Evolutionary conservation across 2,113 vertebrate species (phyloP).

Genomic region (cattle (Bos taurus)): DNA sequence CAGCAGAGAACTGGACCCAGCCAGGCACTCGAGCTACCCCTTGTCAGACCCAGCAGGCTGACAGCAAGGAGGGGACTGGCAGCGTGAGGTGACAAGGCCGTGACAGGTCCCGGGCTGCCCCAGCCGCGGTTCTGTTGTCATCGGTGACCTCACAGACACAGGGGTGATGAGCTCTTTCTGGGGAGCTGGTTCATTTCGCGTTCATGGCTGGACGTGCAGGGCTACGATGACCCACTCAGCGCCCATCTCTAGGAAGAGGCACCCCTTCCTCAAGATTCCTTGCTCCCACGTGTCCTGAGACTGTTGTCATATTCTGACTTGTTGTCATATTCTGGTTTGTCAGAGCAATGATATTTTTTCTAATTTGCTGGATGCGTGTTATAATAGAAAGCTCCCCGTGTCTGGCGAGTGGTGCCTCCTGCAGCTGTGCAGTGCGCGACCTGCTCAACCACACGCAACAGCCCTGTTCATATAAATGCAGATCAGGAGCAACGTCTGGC

Average conservation of each 20-base stretch:
- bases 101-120: background rate
- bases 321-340: background rate
- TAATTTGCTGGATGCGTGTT: background rate
- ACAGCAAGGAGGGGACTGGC: background rate
- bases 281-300: background rate
- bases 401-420: background rate
- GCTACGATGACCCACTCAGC: background rate
- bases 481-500: background rate
- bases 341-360: background rate
- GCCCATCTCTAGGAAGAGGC: background rate
- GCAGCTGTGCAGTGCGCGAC: background rate
- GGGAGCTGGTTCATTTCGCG: background rate
- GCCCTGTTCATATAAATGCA: background rate
- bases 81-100: background rate
- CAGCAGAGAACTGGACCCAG: background rate
- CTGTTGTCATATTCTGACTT: background rate
- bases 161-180: rapidly evolving
- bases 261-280: background rate
- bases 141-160: background rate
- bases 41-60: background rate
- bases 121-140: background rate
- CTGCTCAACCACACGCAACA: background rate
- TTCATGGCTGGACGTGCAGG: background rate
- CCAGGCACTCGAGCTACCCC: rapidly evolving
- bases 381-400: background rate